phyloP scores from a whole-genome alignment of 2,888 invertebrate species.

The Conistra vaccinii region DNA sequence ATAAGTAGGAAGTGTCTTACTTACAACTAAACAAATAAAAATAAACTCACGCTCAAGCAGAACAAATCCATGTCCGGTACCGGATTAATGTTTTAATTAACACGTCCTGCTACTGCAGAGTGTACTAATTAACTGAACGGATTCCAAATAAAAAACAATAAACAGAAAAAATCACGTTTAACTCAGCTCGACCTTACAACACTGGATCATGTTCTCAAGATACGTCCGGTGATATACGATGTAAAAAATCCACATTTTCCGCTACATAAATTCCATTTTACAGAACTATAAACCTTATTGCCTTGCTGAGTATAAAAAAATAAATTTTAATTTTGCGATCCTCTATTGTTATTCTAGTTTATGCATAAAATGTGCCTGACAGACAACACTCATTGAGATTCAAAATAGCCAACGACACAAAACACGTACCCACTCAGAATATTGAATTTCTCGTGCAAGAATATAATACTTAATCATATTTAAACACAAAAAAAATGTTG shows the following conservation, averaged over 20 bases:
- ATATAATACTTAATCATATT: constrained; percentile 70
- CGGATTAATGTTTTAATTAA: constrained; percentile 77
- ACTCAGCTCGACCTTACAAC: constrained; percentile 70
- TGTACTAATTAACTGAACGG: constrained; percentile 86
- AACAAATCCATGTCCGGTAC: constrained; percentile 82
- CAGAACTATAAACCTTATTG: constrained; percentile 60
- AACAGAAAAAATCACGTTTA: constrained; percentile 78
- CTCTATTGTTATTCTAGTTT: constrained; percentile 69
- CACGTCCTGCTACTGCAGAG: constrained; percentile 80
- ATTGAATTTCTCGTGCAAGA: constrained; percentile 68
- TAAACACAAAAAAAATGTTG: constrained; percentile 61
- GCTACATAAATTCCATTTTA: constrained; percentile 41
- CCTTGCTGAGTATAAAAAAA: constrained; percentile 52
- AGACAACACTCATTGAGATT: constrained; percentile 77
- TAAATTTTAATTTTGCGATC: constrained; percentile 56
- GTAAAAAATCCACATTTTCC: constrained; percentile 48
- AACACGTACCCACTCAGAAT: constrained; percentile 74
- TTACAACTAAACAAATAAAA: constrained; percentile 46
- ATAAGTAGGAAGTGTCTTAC: not conserved
- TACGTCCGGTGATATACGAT: constrained; percentile 75
- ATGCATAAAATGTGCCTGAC: constrained; percentile 70
- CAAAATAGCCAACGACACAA: constrained; percentile 73
- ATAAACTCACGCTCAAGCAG: constrained; percentile 73
- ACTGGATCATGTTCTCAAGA: constrained; percentile 74
- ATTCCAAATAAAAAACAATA: constrained; percentile 80